Conservation (phyloP, 1,140 invertebrate species). For the Drosophila erecta region DNA sequence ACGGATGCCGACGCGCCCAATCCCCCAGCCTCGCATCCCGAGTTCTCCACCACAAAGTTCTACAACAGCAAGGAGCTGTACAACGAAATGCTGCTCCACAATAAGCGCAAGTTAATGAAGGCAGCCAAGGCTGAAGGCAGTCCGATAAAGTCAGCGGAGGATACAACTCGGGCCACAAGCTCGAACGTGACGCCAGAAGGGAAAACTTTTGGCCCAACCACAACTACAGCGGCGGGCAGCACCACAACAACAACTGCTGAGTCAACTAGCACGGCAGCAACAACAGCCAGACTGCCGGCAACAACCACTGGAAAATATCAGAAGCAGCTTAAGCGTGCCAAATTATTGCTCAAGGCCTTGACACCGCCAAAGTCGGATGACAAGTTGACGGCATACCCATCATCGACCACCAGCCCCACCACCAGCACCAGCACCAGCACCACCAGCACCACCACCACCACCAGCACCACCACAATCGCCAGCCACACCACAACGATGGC, state of each 20-base stretch:
- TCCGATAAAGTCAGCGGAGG: slow-evolving; percentile 69
- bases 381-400: slow-evolving; percentile 45
- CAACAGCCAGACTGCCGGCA: slow-evolving; percentile 5
- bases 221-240: slow-evolving; percentile 22
- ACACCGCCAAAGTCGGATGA: slow-evolving; percentile 52
- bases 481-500: slow-evolving; percentile 19
- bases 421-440: background rate
- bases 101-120: slow-evolving; percentile 77
- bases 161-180: slow-evolving; percentile 34
- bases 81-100: slow-evolving; percentile 82
- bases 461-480: background rate
- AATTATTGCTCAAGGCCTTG: slow-evolving; percentile 78
- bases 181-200: slow-evolving; percentile 50
- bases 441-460: slow-evolving; percentile 7
- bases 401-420: slow-evolving; percentile 20
- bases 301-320: slow-evolving; percentile 68
- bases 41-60: slow-evolving; percentile 84
- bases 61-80: slow-evolving; percentile 84
- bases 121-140: slow-evolving; percentile 46
- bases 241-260: slow-evolving; percentile 10
- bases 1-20: slow-evolving; percentile 43
- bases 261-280: slow-evolving; percentile 15
- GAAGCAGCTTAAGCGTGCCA: slow-evolving; percentile 78
- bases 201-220: slow-evolving; percentile 55
- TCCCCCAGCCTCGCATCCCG: slow-evolving; percentile 61